Conservation (phyloP, 2,888 invertebrate genomes). For the Pachycephus smyrnensis region DNA sequence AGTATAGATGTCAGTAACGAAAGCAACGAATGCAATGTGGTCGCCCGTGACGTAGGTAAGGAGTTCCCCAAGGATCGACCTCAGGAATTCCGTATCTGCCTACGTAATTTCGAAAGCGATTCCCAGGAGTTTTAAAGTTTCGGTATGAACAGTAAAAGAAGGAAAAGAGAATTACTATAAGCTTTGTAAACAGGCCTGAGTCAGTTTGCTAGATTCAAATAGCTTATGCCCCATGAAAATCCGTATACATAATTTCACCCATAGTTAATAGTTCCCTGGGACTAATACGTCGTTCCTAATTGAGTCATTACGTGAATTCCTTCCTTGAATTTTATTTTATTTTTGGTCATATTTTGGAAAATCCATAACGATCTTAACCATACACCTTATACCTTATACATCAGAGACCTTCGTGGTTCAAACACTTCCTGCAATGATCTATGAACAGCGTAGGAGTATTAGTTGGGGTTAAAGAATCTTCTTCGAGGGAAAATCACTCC, state of each 20-base stretch:
- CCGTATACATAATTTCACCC: too few relatives aligned
- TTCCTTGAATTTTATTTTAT: too few relatives aligned
- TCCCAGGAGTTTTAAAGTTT: background rate
- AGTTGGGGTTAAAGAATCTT: background rate
- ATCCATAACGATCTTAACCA: too few relatives aligned
- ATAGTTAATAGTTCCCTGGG: too few relatives aligned
- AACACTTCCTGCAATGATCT: background rate
- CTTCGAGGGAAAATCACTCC: background rate
- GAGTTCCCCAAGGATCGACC: background rate
- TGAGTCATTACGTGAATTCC: too few relatives aligned
- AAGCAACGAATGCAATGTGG: too few relatives aligned
- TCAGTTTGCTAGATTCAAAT: background rate
- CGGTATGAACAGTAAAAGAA: background rate
- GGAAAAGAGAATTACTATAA: background rate
- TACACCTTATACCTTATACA: background rate
- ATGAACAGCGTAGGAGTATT: background rate
- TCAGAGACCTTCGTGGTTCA: background rate
- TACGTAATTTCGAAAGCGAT: background rate
- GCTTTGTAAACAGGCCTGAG: background rate
- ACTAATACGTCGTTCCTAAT: too few relatives aligned
- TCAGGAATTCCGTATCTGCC: background rate
- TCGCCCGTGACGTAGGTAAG: background rate
- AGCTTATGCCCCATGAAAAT: too few relatives aligned
- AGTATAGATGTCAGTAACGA: background rate
- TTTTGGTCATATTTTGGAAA: too few relatives aligned